Evolutionary conservation across 2,113 vertebrate species (phyloP), one percentile per base, ranked within the genome.

Genomic region (Actenoides lindsayi): DNA sequence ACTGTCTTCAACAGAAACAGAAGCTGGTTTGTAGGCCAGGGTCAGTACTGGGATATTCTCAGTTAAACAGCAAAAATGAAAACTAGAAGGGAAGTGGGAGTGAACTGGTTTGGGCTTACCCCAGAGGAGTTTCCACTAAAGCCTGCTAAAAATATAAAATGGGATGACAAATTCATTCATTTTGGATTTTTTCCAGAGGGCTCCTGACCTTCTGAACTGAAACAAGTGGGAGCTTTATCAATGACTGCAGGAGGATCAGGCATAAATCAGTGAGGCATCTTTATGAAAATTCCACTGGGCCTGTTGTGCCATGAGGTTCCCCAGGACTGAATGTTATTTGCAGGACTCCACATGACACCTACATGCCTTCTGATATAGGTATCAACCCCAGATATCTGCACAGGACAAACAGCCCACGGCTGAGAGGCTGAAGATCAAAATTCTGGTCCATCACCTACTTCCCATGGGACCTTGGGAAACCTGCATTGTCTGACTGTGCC

Each of bases 61-160:
- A 1, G 35, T 65, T 37, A 81, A 89, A 67, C 33, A 71, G 65
- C 5, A 31, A 13, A 23, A 85, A 67, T 37, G 15, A 91, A 44
- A 85, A 57, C 42, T 24, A 19, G 33, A 21, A 86, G 31, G 13
- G 27, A 87, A 28, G 10, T 63, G 31, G 15, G 11, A 79, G 6
- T 16, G 31, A 89, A 28, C 18, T 48, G 21, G 30, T 73, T 82
- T 70, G 56, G 11, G 19, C 51, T 83, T 83, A 78, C 20, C 21
- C n/a, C 27, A 85, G 39, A 73, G 35, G 50, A 76, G 9, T 44
- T 87, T 93, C 53, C 56, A 87, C 39, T 39, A 75, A 92, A 91
- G 17, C 18, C 37, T 12, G 6, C 28, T 67, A 14, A 75, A 87
- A 87, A 64, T 56, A 42, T 21, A 42, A 81, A 94, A 84, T 7